Evolutionary conservation across 2,888 invertebrate species (phyloP), one percentile per base, ranked within the genome.

Genomic region (Helleia helle): DNA sequence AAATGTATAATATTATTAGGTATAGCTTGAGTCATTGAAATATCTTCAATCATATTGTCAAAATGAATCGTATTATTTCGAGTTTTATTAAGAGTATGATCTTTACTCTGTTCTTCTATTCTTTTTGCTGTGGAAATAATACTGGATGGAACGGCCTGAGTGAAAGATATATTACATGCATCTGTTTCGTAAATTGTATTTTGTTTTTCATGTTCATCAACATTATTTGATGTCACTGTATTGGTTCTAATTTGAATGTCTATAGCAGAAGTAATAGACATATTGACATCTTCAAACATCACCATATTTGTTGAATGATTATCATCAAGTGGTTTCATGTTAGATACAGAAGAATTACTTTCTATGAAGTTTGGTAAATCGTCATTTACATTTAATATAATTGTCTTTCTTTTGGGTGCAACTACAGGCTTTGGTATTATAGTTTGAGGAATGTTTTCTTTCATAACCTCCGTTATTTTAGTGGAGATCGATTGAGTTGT

Each of bases 281-380:
- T 53, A 26, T 69, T 55, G 1, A 48, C 44, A 30, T 57, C 42
- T 26, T 52, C 54, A 31, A 47, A 53, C 1, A 54, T n/a, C n/a
- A n/a, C n/a, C n/a, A n/a, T n/a, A n/a, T n/a, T 44, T 36, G 56
- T 40, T 1, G 57, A 54, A 24, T 53, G 13, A 11, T 17, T 13
- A 36, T 34, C 17, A 30, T 24, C 36, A 38, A 3, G 37, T 24
- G 30, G 8, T 11, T 29, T 15, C n/a, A n/a, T 26, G 29, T 26
- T 5, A 18, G 11, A 9, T 11, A 9, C 17, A 3, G 9, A 15
- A 4, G 28, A 36, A 29, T 14, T 40, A 38, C 53, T 50, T 6
- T 55, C 56, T 4, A 58, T 29, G 46, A 75, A 73, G 49, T 76
- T 76, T 0, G 76, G 77, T 12, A 76, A 55, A 49, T 75, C 77